Base-by-base conservation (phyloP, 2,113 vertebrate genomes). In the Myiozetetes cayanensis region DNA sequence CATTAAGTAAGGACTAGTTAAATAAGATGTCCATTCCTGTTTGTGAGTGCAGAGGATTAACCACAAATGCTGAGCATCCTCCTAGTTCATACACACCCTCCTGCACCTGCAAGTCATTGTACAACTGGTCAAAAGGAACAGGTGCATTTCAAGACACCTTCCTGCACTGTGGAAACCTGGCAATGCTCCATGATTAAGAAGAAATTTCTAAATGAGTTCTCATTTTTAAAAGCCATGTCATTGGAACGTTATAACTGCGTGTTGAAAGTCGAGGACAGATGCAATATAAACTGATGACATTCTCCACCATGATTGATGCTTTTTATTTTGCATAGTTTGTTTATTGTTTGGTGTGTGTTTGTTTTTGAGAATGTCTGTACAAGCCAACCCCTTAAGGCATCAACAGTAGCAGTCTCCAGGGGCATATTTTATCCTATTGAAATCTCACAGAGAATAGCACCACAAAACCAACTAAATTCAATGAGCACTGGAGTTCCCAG, bases 321-420 rank as follows among this genome's bases (percentile, higher is more conserved):
- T 35, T 43, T 93, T 93, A 75, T 88, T 94, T 95, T 92, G 37
- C 55, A 66, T 95, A 91, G 88, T 89, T 91, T 88, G 50, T 88
- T 94, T 95, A 88, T 89, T 96, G 55, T 93, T 94, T 89, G 15
- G 46, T 75, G 16, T 88, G 55, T 91, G 18, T 81, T 92, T 92
- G 35, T 10, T 66, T 95, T 90, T 90, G 50, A 66, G 56, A 56
- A 70, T 27, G 23, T 75, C 56, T 96, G 37, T 91, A 82, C 65
- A 75, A 95, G 44, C 72, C 73, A 96, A 81, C 78, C 72, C 68
- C 71, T 95, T 44, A 66, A 93, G 72, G 85, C 61, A 94, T 78
- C 58, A 91, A 89, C 63, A 82, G 20, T 20, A 92, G 35, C n/a
- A 46, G 44, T 47, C 93, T 96, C 82, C 30, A 70, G 87, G 59